Conservation (phyloP, 2,113 vertebrate species). For the Callithrix jacchus region DNA sequence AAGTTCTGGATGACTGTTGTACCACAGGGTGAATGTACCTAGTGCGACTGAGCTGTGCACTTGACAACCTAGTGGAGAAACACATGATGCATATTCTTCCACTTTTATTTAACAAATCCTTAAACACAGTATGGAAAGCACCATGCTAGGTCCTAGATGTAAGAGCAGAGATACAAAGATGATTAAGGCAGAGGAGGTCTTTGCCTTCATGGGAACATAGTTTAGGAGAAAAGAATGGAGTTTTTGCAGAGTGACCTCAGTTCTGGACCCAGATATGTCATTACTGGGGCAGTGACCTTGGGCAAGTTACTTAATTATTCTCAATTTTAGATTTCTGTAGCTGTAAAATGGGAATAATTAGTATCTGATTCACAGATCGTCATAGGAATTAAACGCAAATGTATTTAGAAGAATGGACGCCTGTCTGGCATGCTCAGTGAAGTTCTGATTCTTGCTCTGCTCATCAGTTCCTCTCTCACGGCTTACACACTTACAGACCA, state of each 20-base stretch:
- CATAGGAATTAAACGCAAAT: not conserved
- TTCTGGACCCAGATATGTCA: not conserved
- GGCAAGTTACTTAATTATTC: not conserved
- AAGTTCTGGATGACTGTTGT: not conserved
- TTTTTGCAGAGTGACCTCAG: not conserved
- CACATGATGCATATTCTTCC: not conserved
- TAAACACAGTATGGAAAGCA: not conserved
- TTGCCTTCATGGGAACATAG: not conserved
- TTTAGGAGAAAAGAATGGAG: not conserved
- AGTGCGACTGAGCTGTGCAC: no score
- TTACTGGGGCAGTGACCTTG: not conserved
- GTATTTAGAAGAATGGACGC: not conserved
- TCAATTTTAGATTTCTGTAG: not conserved
- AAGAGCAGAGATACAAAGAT: not conserved
- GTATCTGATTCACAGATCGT: not conserved
- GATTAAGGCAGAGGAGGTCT: not conserved
- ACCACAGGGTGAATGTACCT: not conserved
- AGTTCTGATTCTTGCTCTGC: not conserved
- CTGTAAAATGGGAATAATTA: not conserved
- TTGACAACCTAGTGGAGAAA: not conserved
- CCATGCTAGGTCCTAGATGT: not conserved
- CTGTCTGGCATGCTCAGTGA: accelerated
- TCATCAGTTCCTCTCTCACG: not conserved
- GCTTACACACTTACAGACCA: not conserved
- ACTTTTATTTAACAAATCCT: not conserved